These are phyloP conservation scores for Rhagium mordax DNA, from an alignment of 2,888 invertebrate species.

Conservation along the genomic window DNA sequence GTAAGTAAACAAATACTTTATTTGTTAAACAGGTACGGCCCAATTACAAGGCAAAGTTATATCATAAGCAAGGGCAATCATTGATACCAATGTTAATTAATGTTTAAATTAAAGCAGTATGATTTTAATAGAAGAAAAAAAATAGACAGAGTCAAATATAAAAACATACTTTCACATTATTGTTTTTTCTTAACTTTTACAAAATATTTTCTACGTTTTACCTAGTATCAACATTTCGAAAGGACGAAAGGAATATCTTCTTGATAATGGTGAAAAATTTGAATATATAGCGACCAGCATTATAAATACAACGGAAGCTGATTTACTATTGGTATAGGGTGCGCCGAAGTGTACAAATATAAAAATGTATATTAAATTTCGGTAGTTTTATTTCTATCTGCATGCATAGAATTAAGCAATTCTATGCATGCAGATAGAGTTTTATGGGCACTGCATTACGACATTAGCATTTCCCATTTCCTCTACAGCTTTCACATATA, in stretches of 20 bases:
- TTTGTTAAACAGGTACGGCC: no score
- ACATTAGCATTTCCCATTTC: conserved; percentile 61
- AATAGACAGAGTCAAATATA: no score
- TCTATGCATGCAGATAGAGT: conserved; percentile 58
- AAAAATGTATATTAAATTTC: conserved; percentile 1
- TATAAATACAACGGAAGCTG: not conserved
- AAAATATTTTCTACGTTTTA: not conserved
- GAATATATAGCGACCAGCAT: not conserved
- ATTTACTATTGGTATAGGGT: not conserved
- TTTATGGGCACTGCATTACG: conserved; percentile 58
- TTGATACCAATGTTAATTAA: no score
- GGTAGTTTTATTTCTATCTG: not conserved
- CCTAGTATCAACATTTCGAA: not conserved
- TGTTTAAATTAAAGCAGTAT: no score
- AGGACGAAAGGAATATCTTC: not conserved
- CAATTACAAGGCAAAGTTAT: no score
- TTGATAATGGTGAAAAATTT: not conserved
- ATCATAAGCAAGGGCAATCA: no score
- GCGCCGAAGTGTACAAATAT: conserved; percentile 1
- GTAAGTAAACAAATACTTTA: no score
- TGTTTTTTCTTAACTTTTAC: no score
- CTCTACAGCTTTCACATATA: conserved; percentile 56
- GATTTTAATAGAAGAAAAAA: no score
- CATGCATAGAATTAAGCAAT: conserved; percentile 53
- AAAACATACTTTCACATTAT: no score